Percentiles rank a stretch among this genome's conserved stretches.
Evolutionary conservation across 2,113 vertebrate species (phyloP).

Genomic region (Phoenicopterus ruber): DNA sequence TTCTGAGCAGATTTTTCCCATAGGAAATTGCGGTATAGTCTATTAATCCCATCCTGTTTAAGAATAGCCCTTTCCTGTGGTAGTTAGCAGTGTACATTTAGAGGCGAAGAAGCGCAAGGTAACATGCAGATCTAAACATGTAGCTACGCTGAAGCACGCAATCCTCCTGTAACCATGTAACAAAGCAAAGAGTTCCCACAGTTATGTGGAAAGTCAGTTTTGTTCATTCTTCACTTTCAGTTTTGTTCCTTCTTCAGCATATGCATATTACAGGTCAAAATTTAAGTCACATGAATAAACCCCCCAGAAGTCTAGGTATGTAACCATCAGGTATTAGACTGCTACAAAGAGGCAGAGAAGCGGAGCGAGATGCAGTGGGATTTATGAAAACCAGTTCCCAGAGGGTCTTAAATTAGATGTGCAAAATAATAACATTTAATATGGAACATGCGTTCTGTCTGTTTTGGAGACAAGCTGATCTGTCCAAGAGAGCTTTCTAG

Average conservation of each 20-base stretch:
- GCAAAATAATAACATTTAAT: neutral
- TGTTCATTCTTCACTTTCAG: neutral
- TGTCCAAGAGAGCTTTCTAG: neutral
- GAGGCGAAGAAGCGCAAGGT: neutral
- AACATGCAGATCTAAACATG: neutral
- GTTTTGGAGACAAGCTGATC: neutral
- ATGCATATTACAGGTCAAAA: neutral
- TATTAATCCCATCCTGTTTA: neutral
- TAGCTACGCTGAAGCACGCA: neutral
- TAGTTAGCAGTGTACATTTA: fast-evolving
- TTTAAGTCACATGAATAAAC: neutral
- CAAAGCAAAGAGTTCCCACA: neutral
- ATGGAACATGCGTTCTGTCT: neutral
- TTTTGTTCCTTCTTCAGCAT: neutral
- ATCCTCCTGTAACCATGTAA: neutral
- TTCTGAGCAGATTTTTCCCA: neutral
- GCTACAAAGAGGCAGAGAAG: neutral
- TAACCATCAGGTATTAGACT: neutral
- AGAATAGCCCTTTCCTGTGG: neutral
- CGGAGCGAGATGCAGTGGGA: neutral
- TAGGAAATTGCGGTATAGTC: neutral
- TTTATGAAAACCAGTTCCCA: neutral
- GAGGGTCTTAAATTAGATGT: neutral
- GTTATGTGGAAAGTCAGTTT: neutral
- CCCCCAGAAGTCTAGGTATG: neutral